Base-by-base conservation (phyloP, 2,888 invertebrate genomes). In the Priapulus caudatus region DNA sequence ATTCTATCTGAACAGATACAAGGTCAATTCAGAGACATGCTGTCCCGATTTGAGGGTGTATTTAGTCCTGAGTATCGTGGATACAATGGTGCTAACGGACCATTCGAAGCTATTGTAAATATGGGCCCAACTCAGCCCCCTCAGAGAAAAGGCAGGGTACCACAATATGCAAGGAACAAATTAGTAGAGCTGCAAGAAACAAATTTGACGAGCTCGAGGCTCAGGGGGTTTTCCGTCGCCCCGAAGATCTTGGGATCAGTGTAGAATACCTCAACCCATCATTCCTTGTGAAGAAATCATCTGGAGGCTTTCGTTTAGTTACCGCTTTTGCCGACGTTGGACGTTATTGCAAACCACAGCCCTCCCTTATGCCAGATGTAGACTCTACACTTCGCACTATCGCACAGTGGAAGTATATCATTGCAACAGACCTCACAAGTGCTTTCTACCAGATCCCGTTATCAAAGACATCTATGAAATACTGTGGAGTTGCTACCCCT, bases 221-320 rank as follows among this genome's bases (percentile, higher is more conserved):
- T 0, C n/a, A 53, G 16, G 56, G 58, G n/a, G 59, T 62, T 1
- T 57, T 59, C 23, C 23, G 21, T 2, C 24, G 47, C 4, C 59
- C 59, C n/a, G 61, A 60, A 48, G 52, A 56, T 49, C 33, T 54
- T 16, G 55, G 48, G 20, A 23, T 56, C 1, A 47, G 33, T 2
- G 58, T 56, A 2, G 60, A 63, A 43, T 62, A 63, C 22, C 43
- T 62, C 4, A 61, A 60, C 46, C 62, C 60, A 1, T 58, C 59
- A 2, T 62, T 61, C 47, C 52, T 62, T 4, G 56, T 61, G 1
- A 60, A 58, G 43, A 60, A 58, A 46, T 47, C 47, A 4, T 22
- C 46, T 10, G 33, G 61, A 10, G 56, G 54, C 19, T 55, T 50
- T 47, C 51, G 59, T 10, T 49, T 61, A 5, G 60, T 59, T 18